Base-by-base conservation (phyloP, 2,113 vertebrate species). In the Elaphurus davidianus region DNA sequence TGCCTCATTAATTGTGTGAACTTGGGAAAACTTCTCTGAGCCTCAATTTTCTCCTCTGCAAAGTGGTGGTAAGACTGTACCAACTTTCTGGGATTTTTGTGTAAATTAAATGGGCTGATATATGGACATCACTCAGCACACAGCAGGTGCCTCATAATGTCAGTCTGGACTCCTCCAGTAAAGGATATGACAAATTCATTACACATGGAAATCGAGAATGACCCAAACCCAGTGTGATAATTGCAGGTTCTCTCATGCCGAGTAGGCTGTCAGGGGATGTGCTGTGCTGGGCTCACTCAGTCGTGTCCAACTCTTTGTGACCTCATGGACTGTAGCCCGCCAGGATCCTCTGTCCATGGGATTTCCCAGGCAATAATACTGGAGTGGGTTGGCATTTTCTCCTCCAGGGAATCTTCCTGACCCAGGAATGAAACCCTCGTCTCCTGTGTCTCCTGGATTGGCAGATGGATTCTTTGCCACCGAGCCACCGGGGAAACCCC, bases 181-280 rank as follows among this genome's bases (percentile, higher is more conserved):
- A n/a, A 28, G 88, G 36, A 43, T 15, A 52, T 6, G 27, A 76
- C 33, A 27, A 13, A 28, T 7, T 14, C 33, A 23, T 25, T 5
- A 21, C 6, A 12, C 82, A 4, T 1, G 2, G 27, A 52, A 54
- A 55, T 83, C 50, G 50, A 30, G 60, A 13, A 36, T 10, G 54
- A 50, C 12, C 36, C 7, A 17, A 47, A 23, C 47, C 8, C 43
- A 25, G 3, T 21, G 43, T 36, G 74, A 71, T 15, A 1, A 6
- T 0, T 0, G 2, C 21, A 33, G 5, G 12, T n/a, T 60, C 33
- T 82, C 11, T 30, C 40, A 3, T 27, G 55, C 23, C 3, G 54
- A 33, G 52, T 28, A 3, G 33, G 83, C 21, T 15, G 0, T 19
- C 47, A 3, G 23, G 16, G 19, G 8, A 7, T 12, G 71, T 27